These are phyloP conservation scores for Hapalemur alaotrensis DNA, from an alignment of 2,797 vertebrate genomes.

Conservation along the genomic window DNA sequence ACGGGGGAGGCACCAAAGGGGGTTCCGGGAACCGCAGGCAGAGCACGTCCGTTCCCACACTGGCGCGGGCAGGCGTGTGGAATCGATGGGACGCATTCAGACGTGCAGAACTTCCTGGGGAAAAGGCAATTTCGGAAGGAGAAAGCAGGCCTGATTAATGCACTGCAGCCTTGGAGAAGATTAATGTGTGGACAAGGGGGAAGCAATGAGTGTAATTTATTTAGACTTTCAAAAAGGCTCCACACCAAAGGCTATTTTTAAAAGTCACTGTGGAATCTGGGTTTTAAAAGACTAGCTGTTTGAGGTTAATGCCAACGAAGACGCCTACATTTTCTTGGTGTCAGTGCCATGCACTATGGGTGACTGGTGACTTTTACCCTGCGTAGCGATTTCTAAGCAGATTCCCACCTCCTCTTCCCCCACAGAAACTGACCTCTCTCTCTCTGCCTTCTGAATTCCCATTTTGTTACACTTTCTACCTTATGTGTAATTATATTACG, in stretches of 20 bases:
- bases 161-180: conserved; percentile 20
- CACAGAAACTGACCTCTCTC: background rate
- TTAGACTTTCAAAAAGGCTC: conserved; percentile 58
- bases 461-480: background rate
- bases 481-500: too few species aligned
- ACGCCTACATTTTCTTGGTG: background rate
- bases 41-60: rapidly evolving
- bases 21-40: background rate
- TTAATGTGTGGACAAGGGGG: conserved; percentile 54
- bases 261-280: background rate
- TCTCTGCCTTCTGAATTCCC: background rate
- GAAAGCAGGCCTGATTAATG: conserved; percentile 26
- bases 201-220: conserved; percentile 61
- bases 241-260: conserved; percentile 17
- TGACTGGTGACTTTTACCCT: background rate
- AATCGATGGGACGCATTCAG: background rate
- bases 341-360: rapidly evolving
- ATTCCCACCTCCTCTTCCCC: background rate
- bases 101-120: background rate
- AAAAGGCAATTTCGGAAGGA: background rate
- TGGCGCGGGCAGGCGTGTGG: rapidly evolving
- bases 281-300: conserved; percentile 48
- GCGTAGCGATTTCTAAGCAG: background rate
- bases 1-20: background rate
- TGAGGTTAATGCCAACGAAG: background rate